Conservation (phyloP, 1,140 invertebrate species). For the Drosophila insularis region DNA sequence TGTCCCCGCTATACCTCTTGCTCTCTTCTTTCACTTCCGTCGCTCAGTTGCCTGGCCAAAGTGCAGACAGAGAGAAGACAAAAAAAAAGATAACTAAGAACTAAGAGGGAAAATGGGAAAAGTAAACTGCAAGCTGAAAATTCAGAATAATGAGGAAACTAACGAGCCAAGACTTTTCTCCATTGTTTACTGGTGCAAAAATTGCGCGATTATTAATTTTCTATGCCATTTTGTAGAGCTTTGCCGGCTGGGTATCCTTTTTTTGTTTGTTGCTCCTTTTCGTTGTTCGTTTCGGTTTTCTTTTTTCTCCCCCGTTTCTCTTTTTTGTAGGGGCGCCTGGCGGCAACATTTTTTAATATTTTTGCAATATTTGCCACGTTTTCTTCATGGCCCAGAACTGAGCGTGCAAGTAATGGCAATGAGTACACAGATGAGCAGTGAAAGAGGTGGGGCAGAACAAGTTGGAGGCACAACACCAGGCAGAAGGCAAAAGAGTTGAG, state of each 20-base stretch:
- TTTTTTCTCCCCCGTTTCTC: constrained; percentile 12
- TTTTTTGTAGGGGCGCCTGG: constrained; percentile 34
- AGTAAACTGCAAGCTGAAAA: constrained; percentile 50
- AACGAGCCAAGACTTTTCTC: constrained; percentile 77
- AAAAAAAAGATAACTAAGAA: not conserved
- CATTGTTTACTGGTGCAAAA: constrained; percentile 79
- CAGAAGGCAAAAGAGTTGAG: constrained; percentile 48
- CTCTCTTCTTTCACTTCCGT: constrained; percentile 23
- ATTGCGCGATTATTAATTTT: constrained; percentile 81
- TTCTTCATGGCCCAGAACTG: constrained; percentile 38
- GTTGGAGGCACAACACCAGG: not conserved
- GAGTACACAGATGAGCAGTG: not conserved
- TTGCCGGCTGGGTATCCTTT: not conserved
- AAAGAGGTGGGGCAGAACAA: not conserved
- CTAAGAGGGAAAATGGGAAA: constrained; percentile 24
- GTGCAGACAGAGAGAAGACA: constrained; percentile 49
- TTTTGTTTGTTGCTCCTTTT: constrained; percentile 36
- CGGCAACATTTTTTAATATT: constrained; percentile 69
- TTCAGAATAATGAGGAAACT: constrained; percentile 81
- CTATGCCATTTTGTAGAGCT: constrained; percentile 77
- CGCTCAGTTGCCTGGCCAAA: constrained; percentile 41
- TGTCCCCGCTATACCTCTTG: constrained; percentile 1
- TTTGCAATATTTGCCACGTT: constrained; percentile 62
- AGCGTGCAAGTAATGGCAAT: constrained; percentile 52
- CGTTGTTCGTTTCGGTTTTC: constrained; percentile 22